Evolutionary conservation across 2,113 vertebrate genomes (phyloP), one percentile per base, ranked within the genome.

Genomic region (Mesitornis unicolor): DNA sequence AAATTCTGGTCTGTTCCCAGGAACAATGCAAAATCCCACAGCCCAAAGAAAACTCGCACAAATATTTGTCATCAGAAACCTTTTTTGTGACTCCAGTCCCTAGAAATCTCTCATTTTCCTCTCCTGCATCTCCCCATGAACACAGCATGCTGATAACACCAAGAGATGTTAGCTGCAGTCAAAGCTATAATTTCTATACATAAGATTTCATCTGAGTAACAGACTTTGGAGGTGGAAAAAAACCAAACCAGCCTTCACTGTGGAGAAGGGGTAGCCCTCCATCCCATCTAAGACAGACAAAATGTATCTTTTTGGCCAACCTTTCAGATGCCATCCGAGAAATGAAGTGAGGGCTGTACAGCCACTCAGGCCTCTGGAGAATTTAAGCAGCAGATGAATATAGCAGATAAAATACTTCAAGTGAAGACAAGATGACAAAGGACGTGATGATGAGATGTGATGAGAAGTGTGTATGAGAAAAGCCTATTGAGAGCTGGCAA

Each of bases 181-280:
- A 92, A 73, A 93, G 54, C 87, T 87, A 6, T 56, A 69, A 96
- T 95, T 97, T 95, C 59, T 73, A 60, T 42, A 94, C 38, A 26
- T 18, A 87, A 87, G 48, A 88, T 90, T 97, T 95, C 47, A n/a
- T 82, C 93, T 92, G 11, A 96, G 36, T 63, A 75, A 79, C 22
- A 79, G 68, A 76, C 45, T 75, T 47, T 8, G 9, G 67, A 83
- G 47, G 12, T 53, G 10, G 25, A 3, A 36, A 40, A 94, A 73
- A 87, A 28, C 31, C 40, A 45, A 19, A 0, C 10, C 7, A 53
- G 22, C 7, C 7, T 15, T 2, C 33, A 47, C 57, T 63, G 11
- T 7, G 25, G 9, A 22, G 16, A 83, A 48, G 5, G 5, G 38
- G 8, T 18, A 78, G 16, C 6, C 53, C 29, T 89, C 38, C 22